A percentile compares a stretch with the other conserved stretches of the same genome.
Evolutionary conservation across 1,140 invertebrate genomes (phyloP).

Genomic region (Drosophila neocordata): DNA sequence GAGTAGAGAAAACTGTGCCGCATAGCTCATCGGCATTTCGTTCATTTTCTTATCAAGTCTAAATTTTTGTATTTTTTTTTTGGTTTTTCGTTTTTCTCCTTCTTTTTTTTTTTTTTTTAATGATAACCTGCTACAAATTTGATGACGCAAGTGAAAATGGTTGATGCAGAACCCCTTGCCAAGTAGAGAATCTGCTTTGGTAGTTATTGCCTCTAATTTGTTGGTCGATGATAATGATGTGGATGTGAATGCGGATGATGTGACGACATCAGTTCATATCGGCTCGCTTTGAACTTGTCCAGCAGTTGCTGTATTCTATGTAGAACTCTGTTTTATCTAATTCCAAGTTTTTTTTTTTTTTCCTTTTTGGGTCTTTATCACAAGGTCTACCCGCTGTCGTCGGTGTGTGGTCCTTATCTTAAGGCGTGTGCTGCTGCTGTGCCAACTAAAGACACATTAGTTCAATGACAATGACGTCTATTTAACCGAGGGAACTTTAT

Average conservation of each 20-base stretch:
- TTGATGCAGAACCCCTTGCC: conserved; percentile 19
- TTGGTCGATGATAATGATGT: conserved; percentile 33
- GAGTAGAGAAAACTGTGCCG: not conserved
- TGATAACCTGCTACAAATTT: conserved; percentile 74
- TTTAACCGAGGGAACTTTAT: not conserved
- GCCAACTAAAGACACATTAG: conserved; percentile 8
- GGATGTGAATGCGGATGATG: conserved; percentile 41
- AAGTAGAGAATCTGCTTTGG: conserved; percentile 18
- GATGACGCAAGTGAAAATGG: conserved; percentile 61
- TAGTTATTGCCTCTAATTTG: conserved; percentile 64
- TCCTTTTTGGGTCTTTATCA: conserved; percentile 24
- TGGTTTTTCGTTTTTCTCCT: too few relatives aligned
- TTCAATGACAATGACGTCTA: conserved; percentile 12
- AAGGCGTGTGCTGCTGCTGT: conserved; percentile 47
- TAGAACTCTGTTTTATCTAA: conserved; percentile 22
- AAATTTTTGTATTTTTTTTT: not conserved
- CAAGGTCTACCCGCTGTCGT: not conserved
- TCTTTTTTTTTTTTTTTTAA: not conserved
- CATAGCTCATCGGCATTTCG: conserved; percentile 23
- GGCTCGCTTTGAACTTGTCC: conserved; percentile 62
- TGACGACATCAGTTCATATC: conserved; percentile 50
- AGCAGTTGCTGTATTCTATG: conserved; percentile 13
- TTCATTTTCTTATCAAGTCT: conserved; percentile 31
- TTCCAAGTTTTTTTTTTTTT: not conserved
- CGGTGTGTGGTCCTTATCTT: conserved; percentile 67